phyloP scores from a whole-genome alignment of 2,888 invertebrate genomes.

The Noctua fimbriata region DNA sequence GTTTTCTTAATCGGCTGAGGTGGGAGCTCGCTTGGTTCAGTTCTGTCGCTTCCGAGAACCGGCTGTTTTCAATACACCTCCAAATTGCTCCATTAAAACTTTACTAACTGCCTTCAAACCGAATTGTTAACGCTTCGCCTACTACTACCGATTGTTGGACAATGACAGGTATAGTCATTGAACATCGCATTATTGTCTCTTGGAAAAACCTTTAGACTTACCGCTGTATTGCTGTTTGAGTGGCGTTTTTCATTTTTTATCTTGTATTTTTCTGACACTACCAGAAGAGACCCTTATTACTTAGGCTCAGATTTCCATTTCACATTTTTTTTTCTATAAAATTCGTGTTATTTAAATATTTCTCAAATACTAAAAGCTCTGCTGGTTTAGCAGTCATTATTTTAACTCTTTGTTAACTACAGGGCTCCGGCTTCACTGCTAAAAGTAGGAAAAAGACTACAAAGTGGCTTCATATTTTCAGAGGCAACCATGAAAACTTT shows the following conservation, averaged over 20 bases:
- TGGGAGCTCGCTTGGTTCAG: constrained; percentile 65
- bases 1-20: constrained; percentile 75
- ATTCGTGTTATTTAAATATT: background rate
- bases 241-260: constrained; percentile 32
- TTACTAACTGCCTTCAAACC: constrained; percentile 78
- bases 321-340: background rate
- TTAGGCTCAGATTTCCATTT: constrained; percentile 7
- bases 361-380: background rate
- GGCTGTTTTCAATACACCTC: constrained; percentile 83
- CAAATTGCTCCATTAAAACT: constrained; percentile 86
- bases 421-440: background rate
- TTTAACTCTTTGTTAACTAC: background rate
- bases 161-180: constrained; percentile 69
- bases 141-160: constrained; percentile 74
- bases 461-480: constrained; percentile 65
- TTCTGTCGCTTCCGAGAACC: constrained; percentile 71
- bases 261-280: constrained; percentile 32
- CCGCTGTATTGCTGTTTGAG: constrained; percentile 30
- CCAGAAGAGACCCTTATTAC: constrained; percentile 15
- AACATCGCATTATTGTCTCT: constrained; percentile 59
- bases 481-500: constrained; percentile 63
- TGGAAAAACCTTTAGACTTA: constrained; percentile 36
- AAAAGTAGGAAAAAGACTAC: background rate
- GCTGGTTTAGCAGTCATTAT: background rate
- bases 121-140: constrained; percentile 77